These are phyloP conservation scores for Allacma fusca DNA, from an alignment of 2,888 invertebrate species.

Conservation along the genomic window DNA sequence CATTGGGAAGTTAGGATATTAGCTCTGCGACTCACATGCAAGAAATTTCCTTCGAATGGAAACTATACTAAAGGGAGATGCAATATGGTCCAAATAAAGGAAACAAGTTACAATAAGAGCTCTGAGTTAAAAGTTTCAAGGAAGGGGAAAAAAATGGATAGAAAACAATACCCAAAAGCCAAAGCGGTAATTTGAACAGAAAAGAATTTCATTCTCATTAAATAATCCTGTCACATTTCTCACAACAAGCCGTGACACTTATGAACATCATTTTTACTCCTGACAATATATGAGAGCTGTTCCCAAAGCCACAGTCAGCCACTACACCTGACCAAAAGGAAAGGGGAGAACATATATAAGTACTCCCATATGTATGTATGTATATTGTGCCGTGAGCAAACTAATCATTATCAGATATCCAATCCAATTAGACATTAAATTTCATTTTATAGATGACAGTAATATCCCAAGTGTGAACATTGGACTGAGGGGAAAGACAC, in stretches of 20 bases:
- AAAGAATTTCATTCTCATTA: conserved; percentile 36
- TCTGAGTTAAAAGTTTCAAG: no score
- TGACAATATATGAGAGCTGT: not conserved
- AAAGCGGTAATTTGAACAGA: conserved; percentile 18
- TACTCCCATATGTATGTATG: no score
- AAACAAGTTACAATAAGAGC: not conserved
- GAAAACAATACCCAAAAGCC: conserved; percentile 1
- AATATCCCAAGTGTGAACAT: conserved; percentile 26
- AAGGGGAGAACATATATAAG: not conserved
- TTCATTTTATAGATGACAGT: conserved; percentile 34
- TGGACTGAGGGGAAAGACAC: not conserved
- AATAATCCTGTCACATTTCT: conserved; percentile 41
- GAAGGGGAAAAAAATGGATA: not conserved
- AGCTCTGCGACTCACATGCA: no score
- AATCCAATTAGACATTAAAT: conserved; percentile 40
- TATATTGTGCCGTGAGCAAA: not conserved
- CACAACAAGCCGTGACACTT: conserved; percentile 29
- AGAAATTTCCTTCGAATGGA: no score
- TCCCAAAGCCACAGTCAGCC: no score
- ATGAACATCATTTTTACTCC: conserved; percentile 13
- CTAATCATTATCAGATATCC: conserved; percentile 31
- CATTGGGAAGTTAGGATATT: no score
- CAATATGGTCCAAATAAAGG: not conserved
- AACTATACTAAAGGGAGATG: no score
- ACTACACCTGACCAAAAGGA: not conserved